These are phyloP conservation scores for Drosophila willistoni DNA, from an alignment of 1,140 invertebrate genomes.

Conservation along the genomic window DNA sequence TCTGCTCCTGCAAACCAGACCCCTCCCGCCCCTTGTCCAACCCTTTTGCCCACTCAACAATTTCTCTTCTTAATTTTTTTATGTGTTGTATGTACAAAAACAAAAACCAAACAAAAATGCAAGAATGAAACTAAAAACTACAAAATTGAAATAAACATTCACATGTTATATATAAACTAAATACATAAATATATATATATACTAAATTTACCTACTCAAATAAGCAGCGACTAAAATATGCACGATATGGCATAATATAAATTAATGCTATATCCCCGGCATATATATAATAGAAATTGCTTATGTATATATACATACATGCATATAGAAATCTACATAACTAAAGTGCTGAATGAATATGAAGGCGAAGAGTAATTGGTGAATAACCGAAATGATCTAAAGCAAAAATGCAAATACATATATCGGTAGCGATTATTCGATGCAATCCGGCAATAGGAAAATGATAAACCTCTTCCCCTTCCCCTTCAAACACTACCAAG, in stretches of 20 bases:
- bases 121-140: constrained; percentile 3
- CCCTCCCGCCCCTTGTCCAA: not conserved
- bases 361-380: constrained; percentile 53
- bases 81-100: constrained; percentile 63
- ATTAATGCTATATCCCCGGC: not conserved
- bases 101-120: constrained; percentile 1
- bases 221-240: constrained; percentile 14
- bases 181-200: not conserved
- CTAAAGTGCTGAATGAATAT: constrained; percentile 12
- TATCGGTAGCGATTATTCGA: constrained; percentile 57
- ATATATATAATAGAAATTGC: constrained; percentile 2
- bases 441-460: not conserved
- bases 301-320: constrained; percentile 23
- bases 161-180: constrained; percentile 66
- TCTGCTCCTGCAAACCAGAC: not conserved
- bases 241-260: not conserved
- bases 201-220: not conserved
- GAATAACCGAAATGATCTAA: constrained; percentile 45
- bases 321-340: constrained; percentile 1
- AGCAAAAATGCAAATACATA: constrained; percentile 56
- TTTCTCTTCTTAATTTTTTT: not conserved
- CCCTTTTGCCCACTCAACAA: too few relatives aligned
- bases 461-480: not conserved
- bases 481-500: not conserved
- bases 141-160: constrained; percentile 34